Percentiles rank a stretch among this genome's conserved stretches.
These are phyloP conservation scores for Hestina assimilis DNA, from an alignment of 1,140 invertebrate species.

Conservation along the genomic window DNA sequence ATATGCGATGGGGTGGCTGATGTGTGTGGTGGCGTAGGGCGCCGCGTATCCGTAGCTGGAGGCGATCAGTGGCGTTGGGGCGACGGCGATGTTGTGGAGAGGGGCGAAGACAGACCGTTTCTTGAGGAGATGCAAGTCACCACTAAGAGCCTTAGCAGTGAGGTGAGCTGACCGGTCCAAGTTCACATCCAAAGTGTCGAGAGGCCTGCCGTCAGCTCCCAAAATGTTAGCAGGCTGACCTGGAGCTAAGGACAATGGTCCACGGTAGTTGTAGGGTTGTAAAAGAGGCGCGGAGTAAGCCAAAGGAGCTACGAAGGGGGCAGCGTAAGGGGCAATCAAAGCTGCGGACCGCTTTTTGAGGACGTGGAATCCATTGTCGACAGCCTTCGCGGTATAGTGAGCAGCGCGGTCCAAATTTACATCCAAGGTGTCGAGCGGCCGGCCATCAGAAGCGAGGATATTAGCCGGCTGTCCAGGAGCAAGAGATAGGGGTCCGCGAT, in stretches of 20 bases:
- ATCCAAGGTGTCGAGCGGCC: constrained; percentile 68
- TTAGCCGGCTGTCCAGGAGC: constrained; percentile 67
- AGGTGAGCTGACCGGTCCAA: constrained; percentile 67
- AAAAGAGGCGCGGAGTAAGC: constrained; percentile 36
- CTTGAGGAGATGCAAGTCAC: constrained; percentile 47
- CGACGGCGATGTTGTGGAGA: constrained; percentile 11
- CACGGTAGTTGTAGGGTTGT: constrained; percentile 54
- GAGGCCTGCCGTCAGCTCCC: constrained; percentile 51
- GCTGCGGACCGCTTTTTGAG: constrained; percentile 42
- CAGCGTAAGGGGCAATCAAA: constrained; percentile 34
- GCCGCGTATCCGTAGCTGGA: constrained; percentile 1
- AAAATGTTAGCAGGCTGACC: constrained; percentile 61
- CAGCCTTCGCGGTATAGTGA: constrained; percentile 54
- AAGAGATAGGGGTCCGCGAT: constrained; percentile 58
- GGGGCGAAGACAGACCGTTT: constrained; percentile 41
- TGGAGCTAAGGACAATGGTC: constrained; percentile 59
- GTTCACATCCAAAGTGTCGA: constrained; percentile 71
- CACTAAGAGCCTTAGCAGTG: constrained; percentile 46
- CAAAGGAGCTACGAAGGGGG: constrained; percentile 24
- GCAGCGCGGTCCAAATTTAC: constrained; percentile 71
- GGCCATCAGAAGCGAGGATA: constrained; percentile 65
- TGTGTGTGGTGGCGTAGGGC: neutral
- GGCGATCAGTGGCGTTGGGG: constrained; percentile 19
- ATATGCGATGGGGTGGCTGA: constrained; percentile 1
- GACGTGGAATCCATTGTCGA: constrained; percentile 36